A percentile compares a stretch with the other conserved stretches of the same genome.
phyloP scores from a whole-genome alignment of 2,888 invertebrate species.

The Drosophila recens region DNA sequence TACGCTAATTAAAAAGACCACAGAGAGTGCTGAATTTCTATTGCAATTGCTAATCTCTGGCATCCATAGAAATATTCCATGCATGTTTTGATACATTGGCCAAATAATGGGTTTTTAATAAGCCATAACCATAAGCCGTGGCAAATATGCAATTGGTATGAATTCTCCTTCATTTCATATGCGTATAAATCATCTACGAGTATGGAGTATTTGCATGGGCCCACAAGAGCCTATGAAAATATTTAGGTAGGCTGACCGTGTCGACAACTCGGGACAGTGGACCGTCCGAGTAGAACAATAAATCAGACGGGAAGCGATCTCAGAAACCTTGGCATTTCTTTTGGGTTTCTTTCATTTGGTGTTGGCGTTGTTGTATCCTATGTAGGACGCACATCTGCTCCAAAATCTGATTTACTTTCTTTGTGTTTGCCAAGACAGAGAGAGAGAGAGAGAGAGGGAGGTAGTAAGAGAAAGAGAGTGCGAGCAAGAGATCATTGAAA shows the following conservation, averaged over 20 bases:
- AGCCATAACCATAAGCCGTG: slow-evolving; percentile 48
- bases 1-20: slow-evolving; percentile 46
- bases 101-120: slow-evolving; percentile 66
- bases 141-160: slow-evolving; percentile 32
- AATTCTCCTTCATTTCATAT: slow-evolving; percentile 23
- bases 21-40: slow-evolving; percentile 28
- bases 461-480: neutral
- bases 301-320: slow-evolving; percentile 46
- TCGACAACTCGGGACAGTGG: slow-evolving; percentile 52
- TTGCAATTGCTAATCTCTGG: slow-evolving; percentile 3
- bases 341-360: slow-evolving; percentile 20
- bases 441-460: neutral
- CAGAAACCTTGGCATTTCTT: slow-evolving; percentile 21
- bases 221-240: slow-evolving; percentile 60
- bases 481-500: slow-evolving; percentile 30
- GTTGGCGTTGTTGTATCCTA: slow-evolving; percentile 25
- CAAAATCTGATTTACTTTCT: slow-evolving; percentile 79
- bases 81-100: slow-evolving; percentile 57
- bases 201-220: slow-evolving; percentile 63
- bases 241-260: slow-evolving; percentile 74
- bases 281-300: slow-evolving; percentile 51
- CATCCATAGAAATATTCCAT: slow-evolving; percentile 34
- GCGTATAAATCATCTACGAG: slow-evolving; percentile 13
- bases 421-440: slow-evolving; percentile 59
- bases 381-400: slow-evolving; percentile 70